A percentile compares a stretch with the other conserved stretches of the same genome.
Evolutionary conservation across 2,797 vertebrate genomes (phyloP).

Genomic region (Galaxias olidus): DNA sequence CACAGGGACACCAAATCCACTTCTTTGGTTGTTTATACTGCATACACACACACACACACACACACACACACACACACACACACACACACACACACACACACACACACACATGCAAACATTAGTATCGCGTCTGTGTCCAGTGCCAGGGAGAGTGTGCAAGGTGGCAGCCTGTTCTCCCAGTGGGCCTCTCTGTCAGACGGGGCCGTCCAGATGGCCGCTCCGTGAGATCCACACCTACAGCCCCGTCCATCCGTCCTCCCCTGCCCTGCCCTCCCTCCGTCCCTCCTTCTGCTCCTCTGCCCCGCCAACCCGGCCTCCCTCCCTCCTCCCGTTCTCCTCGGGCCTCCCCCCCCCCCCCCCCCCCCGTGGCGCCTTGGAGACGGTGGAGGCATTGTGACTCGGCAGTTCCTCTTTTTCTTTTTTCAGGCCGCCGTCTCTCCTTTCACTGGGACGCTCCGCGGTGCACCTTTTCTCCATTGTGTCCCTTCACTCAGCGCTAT

Average conservation of each 20-base stretch:
- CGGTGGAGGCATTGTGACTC: too few species aligned
- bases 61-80: background rate
- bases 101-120: too few species aligned
- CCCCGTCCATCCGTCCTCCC: too few species aligned
- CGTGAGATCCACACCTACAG: constrained; percentile 42
- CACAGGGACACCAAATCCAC: too few species aligned
- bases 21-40: background rate
- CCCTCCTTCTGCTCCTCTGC: background rate
- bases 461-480: too few species aligned
- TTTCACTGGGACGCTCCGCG: constrained; percentile 27
- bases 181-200: constrained; percentile 45
- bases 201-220: constrained; percentile 65
- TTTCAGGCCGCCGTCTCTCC: constrained; percentile 20
- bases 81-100: too few species aligned
- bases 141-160: too few species aligned
- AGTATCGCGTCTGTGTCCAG: constrained; percentile 24
- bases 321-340: background rate
- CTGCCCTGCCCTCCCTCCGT: constrained; percentile 11
- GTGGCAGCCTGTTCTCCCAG: constrained; percentile 52
- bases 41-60: background rate
- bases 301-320: background rate
- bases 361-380: too few species aligned
- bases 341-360: background rate
- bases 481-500: too few species aligned
- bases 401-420: background rate